Conservation (phyloP, 2,797 vertebrate species). For the Scolopax bukidnonensis region DNA sequence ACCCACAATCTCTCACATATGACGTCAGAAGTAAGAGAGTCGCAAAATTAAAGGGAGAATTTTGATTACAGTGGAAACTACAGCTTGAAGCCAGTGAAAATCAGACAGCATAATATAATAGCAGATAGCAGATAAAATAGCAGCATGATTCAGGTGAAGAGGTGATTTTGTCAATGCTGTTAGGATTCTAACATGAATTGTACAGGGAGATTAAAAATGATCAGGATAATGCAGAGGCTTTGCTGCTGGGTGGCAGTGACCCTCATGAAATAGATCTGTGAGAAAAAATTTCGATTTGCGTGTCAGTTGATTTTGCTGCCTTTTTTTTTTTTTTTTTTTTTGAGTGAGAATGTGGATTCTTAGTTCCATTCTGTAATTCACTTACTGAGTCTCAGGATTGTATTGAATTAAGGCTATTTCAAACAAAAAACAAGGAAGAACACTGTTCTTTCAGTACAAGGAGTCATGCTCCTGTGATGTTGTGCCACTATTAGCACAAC, state of each 20-base stretch:
- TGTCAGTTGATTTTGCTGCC: not conserved
- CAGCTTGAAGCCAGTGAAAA: not conserved
- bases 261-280: not conserved
- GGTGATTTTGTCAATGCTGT: not conserved
- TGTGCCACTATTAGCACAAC: not conserved
- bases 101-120: not conserved
- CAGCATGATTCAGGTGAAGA: not conserved
- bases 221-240: not conserved
- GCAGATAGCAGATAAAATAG: not conserved
- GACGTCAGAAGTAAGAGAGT: not conserved
- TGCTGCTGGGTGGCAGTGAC: not conserved
- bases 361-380: not conserved
- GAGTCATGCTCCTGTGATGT: not conserved
- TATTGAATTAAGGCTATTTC: conserved; percentile 1
- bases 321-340: not conserved
- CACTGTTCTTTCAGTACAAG: not conserved
- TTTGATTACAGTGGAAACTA: not conserved
- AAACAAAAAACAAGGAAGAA: not conserved
- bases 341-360: not conserved
- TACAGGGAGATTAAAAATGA: not conserved
- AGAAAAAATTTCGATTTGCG: not conserved
- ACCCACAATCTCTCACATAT: not conserved
- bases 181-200: not conserved
- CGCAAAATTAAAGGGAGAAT: not conserved
- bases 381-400: not conserved